Evolutionary conservation across 2,888 invertebrate genomes (phyloP), one percentile per base, ranked within the genome.

Genomic region (Rapana venosa): DNA sequence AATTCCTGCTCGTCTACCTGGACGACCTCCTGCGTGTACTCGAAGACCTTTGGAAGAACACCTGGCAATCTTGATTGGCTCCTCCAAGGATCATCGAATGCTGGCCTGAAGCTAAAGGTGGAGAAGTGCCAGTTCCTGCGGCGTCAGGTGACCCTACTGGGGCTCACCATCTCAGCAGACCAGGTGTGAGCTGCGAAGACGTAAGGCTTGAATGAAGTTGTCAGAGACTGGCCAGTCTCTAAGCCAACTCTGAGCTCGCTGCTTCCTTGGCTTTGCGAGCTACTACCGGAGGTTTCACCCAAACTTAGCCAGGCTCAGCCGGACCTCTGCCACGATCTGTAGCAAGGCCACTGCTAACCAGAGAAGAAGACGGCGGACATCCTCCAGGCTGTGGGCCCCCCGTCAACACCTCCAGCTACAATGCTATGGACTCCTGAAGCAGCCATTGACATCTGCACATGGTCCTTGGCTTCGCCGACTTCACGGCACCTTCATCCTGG

Each of bases 11-110:
- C 2, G 90, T 91, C 20, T 90, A 91, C 56, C 74, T 89, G 30
- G 91, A 91, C 32, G 90, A 91, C 66, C 77, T 91, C 6, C 87
- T 91, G 83, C n/a, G 70, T 91, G 1, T 91, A 66, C 36, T 91
- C 92, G 0, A 77, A 47, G 58, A 92, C 92, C 2, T 91, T 91
- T 56, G 91, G 91, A 92, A 15, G 92, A 93, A 84, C 90, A 89
- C 20, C 77, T 93, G 0, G 87, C 91, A 79, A 92, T 17, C 90
- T 93, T 36, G 91, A 92, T 17, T 87, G 89, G 47, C 92, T 93
- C 5, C 88, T 94, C 32, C 56, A 77, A 74, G 91, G 0, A 47
- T 74, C 90, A 22, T 84, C 91, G 36, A n/a, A 89, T 77, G 32
- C 90, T 91, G 83, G 90, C 91, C 32, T 79, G 92, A 93, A 92